Evolutionary conservation across 2,888 invertebrate species (phyloP), one percentile per base, ranked within the genome.

Genomic region (Apamea epomidion): DNA sequence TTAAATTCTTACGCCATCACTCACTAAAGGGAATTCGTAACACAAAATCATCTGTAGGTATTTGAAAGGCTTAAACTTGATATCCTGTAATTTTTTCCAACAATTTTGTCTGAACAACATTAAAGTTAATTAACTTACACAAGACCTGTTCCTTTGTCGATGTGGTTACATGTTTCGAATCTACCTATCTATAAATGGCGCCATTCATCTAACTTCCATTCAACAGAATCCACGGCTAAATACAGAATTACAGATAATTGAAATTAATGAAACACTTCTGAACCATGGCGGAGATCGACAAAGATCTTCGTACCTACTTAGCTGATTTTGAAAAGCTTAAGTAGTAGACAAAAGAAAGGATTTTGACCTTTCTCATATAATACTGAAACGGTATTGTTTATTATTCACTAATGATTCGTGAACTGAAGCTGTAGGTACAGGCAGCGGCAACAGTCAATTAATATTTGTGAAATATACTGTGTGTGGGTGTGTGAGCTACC

Each of bases 201-300:
- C 25, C 32, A 77, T 77, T 84, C 77, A 82, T 68, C 86, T 45
- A 21, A 29, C 45, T 70, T 68, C 74, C 37, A 74, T 86, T 86
- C 48, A 78, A 69, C 42, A 54, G 58, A 75, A 75, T 81, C 62
- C 65, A 67, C 68, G 16, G 69, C 48, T 69, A 69, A 82, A 83
- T 64, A 69, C 29, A 45, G 37, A 65, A 71, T 71, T 32, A 48
- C 32, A 72, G 72, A 86, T 83, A 83, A 83, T 83, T 73, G 62
- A 75, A 81, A 86, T 82, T 85, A 76, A 86, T 76, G 82, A 81
- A 37, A 51, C 42, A 25, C 37, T 37, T 76, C 48, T 58, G 32
- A 73, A 74, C 73, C 64, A 32, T 18, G 42, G 70, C 37, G 69
- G 37, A 64, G 69, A 79, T 80, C 71, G 67, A 75, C 81, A 85